These are phyloP conservation scores for Ophraella communa DNA, from an alignment of 2,888 invertebrate genomes.

Conservation along the genomic window DNA sequence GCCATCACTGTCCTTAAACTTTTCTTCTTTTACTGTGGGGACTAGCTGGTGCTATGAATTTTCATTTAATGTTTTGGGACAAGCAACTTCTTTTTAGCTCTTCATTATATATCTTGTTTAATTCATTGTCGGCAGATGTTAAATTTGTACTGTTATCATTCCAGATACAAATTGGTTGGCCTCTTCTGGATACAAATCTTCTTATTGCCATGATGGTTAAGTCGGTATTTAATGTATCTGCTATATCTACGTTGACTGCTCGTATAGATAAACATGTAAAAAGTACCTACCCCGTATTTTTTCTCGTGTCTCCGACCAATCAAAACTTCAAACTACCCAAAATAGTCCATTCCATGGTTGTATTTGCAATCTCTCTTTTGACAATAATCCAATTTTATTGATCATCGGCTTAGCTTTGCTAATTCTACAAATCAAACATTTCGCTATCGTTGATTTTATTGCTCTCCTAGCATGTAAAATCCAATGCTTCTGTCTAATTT, in stretches of 20 bases:
- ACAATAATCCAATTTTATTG: background rate
- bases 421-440: slow-evolving; percentile 3
- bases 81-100: no score
- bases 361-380: background rate
- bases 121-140: no score
- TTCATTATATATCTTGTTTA: no score
- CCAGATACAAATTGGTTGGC: background rate
- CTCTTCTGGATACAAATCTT: background rate
- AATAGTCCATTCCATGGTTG: slow-evolving; percentile 23
- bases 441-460: background rate
- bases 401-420: background rate
- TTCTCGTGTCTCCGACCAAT: slow-evolving; percentile 10
- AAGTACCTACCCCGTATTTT: slow-evolving; percentile 22
- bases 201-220: slow-evolving; percentile 16
- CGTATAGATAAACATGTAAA: slow-evolving; percentile 17
- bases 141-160: slow-evolving; percentile 2
- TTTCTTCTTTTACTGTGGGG: background rate
- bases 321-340: slow-evolving; percentile 17
- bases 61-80: no score
- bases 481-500: slow-evolving; percentile 16
- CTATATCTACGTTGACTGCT: slow-evolving; percentile 25
- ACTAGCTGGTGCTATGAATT: background rate
- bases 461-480: slow-evolving; percentile 21
- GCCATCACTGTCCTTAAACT: background rate
- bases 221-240: slow-evolving; percentile 1